These are phyloP conservation scores for Pseudochirops cupreus DNA, from an alignment of 2,797 vertebrate species.

Conservation along the genomic window DNA sequence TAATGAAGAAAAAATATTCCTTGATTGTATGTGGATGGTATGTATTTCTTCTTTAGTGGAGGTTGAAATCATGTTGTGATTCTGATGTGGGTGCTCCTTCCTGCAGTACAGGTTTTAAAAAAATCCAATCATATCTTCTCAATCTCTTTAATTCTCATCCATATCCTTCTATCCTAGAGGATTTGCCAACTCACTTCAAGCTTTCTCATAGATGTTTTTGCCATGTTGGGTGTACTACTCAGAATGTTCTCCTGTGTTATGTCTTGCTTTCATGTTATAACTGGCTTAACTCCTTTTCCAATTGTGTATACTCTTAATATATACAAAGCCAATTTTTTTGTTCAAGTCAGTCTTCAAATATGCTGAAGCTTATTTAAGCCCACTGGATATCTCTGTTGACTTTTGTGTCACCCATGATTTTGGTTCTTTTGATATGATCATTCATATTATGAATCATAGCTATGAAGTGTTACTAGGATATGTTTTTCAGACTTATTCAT, in stretches of 20 bases:
- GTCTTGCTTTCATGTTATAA: background rate
- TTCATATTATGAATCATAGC: no score
- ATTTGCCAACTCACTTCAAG: background rate
- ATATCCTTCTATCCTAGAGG: background rate
- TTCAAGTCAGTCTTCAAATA: background rate
- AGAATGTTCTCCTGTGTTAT: background rate
- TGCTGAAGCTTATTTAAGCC: no score
- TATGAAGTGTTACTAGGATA: no score
- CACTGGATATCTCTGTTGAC: no score
- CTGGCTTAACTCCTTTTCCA: background rate
- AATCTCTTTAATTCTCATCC: background rate
- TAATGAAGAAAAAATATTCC: constrained; percentile 11
- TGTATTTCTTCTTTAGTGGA: background rate
- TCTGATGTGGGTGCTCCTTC: background rate
- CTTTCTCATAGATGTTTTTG: background rate
- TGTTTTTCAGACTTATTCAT: no score
- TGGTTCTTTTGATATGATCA: no score
- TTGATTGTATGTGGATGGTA: background rate
- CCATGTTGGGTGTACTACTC: background rate
- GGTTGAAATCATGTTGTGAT: background rate
- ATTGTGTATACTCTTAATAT: background rate
- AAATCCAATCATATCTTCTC: background rate
- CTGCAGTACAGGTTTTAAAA: background rate
- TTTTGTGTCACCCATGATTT: no score
- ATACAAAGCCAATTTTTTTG: background rate